A percentile compares a stretch with the other conserved stretches of the same genome.
These are phyloP conservation scores for Macaria liturata DNA, from an alignment of 2,888 invertebrate species.

Conservation along the genomic window DNA sequence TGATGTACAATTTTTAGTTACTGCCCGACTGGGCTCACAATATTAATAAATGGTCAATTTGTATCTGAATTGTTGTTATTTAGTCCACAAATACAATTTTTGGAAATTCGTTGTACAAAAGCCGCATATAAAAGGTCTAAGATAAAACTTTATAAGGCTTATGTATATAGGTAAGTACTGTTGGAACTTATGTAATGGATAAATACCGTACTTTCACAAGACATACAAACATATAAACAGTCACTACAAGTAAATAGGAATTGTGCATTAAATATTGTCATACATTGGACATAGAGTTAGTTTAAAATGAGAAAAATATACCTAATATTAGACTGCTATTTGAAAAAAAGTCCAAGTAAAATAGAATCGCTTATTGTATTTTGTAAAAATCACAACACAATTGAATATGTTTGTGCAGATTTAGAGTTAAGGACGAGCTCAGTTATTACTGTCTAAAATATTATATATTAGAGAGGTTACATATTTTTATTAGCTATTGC, in stretches of 20 bases:
- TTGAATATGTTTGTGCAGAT: conserved; percentile 5
- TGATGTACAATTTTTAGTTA: no score
- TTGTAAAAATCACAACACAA: conserved; percentile 18
- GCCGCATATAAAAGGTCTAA: no score
- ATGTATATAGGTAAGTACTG: no score
- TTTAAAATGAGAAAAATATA: background rate
- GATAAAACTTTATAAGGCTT: no score
- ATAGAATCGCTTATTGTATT: background rate
- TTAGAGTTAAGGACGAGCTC: conserved; percentile 12
- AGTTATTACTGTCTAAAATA: conserved; percentile 1
- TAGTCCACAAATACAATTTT: no score
- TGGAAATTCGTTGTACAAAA: no score
- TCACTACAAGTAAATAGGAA: conserved; percentile 58
- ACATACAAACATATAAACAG: conserved; percentile 37
- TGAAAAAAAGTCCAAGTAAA: background rate
- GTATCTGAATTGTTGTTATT: no score
- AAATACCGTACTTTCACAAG: conserved; percentile 10
- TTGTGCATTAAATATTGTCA: conserved; percentile 61
- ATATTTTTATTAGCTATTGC: no score
- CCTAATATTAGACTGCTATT: background rate
- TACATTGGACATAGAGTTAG: conserved; percentile 53
- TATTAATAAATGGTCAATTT: no score
- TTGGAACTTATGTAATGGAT: background rate
- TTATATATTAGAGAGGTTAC: no score
- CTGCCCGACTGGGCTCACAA: no score